phyloP scores from a whole-genome alignment of 2,888 invertebrate species.

The Entomobrya proxima region DNA sequence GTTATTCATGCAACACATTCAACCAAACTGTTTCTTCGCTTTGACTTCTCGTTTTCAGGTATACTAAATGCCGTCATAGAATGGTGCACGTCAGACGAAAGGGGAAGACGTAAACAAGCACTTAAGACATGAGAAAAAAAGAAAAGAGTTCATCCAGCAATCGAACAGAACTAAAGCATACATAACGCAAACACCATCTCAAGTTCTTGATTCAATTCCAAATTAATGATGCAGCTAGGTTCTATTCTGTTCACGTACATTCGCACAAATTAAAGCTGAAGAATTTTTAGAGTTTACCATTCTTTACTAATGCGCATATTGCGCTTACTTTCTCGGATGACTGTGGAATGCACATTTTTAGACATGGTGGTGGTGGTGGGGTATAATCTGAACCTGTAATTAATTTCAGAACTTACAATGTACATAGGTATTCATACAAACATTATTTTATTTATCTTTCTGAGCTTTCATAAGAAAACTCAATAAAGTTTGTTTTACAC shows the following conservation, averaged over 20 bases:
- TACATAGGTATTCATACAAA: background rate
- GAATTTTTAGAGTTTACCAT: slow-evolving; percentile 34
- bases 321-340: slow-evolving; percentile 20
- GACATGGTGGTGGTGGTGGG: slow-evolving; percentile 4
- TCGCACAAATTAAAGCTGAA: slow-evolving; percentile 54
- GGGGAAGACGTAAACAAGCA: background rate
- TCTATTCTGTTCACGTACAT: background rate
- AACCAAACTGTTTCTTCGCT: background rate
- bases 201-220: slow-evolving; percentile 57
- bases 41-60: background rate
- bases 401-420: slow-evolving; percentile 18
- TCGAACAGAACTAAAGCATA: background rate
- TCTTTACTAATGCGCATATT: slow-evolving; percentile 29
- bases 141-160: slow-evolving; percentile 43
- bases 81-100: no score
- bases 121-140: background rate
- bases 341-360: slow-evolving; percentile 36
- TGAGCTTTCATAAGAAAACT: background rate
- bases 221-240: slow-evolving; percentile 49
- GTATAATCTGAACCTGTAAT: slow-evolving; percentile 27
- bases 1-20: slow-evolving; percentile 26
- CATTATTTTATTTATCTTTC: background rate
- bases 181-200: slow-evolving; percentile 44
- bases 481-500: slow-evolving; percentile 20
- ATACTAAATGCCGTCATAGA: background rate